Evolutionary conservation across 2,113 vertebrate genomes (phyloP).

Genomic region (Vireo altiloquus): DNA sequence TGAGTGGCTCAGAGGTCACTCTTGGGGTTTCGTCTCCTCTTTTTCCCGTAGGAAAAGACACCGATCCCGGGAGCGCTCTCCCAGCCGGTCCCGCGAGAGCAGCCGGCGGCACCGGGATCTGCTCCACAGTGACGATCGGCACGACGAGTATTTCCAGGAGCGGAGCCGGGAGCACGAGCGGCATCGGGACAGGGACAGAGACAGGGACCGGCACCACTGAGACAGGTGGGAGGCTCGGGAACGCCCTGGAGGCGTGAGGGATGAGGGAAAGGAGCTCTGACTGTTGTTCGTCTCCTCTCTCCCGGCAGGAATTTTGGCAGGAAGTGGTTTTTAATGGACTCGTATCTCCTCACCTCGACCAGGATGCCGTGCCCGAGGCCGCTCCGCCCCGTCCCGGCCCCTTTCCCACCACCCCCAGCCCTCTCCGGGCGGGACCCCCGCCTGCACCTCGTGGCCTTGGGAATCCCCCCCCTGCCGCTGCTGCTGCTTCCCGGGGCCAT

Average conservation of each 20-base stretch:
- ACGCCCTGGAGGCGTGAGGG: neutral
- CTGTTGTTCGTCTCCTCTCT: neutral
- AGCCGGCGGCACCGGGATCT: conserved; percentile 80
- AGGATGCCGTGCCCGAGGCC: conserved; percentile 70
- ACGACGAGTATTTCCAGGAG: conserved; percentile 82
- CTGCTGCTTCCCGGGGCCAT: conserved; percentile 53
- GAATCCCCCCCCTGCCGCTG: neutral
- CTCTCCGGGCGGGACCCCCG: conserved; percentile 43
- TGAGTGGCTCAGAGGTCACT: neutral
- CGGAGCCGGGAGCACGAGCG: conserved; percentile 78
- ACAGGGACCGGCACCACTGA: conserved; percentile 83
- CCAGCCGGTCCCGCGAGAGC: conserved; percentile 80
- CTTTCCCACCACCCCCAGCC: conserved; percentile 29
- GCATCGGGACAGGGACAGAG: conserved; percentile 78
- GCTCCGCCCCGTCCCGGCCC: conserved; percentile 25
- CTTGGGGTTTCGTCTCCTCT: neutral
- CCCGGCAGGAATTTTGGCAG: conserved; percentile 60
- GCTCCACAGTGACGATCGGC: conserved; percentile 77
- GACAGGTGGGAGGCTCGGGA: conserved; percentile 39
- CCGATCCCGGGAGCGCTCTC: conserved; percentile 79
- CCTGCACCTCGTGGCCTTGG: conserved; percentile 56
- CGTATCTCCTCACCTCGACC: conserved; percentile 76
- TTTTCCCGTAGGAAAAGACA: conserved; percentile 73
- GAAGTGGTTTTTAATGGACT: conserved; percentile 78
- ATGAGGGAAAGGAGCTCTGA: neutral